Conservation (phyloP, 2,113 vertebrate genomes). For the Gnathonemus echidnorhynchus region DNA sequence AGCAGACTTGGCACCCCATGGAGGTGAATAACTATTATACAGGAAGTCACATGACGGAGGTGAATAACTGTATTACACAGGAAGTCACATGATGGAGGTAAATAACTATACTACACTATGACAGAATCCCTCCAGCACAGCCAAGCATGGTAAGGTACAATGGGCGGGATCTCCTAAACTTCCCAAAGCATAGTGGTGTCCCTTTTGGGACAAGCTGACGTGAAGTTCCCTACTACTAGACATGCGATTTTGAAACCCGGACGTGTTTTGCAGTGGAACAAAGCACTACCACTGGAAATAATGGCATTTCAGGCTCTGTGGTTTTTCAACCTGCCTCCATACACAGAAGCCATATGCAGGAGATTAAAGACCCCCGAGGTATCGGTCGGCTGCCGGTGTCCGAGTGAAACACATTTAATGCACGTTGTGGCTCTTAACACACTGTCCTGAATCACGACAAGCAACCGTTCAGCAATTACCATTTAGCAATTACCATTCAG, state of each 20-base stretch:
- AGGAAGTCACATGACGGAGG: not conserved
- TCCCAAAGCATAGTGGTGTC: not conserved
- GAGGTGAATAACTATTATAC: not conserved
- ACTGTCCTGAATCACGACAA: not conserved
- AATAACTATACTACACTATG: not conserved
- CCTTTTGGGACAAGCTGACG: not conserved
- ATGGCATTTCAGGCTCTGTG: not conserved
- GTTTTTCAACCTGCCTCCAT: not conserved
- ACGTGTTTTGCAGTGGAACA: not conserved
- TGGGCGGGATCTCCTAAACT: not conserved
- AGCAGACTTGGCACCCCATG: not conserved
- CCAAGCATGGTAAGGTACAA: not conserved
- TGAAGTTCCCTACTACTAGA: not conserved
- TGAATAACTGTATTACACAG: not conserved
- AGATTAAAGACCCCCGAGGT: not conserved
- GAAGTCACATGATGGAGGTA: not conserved
- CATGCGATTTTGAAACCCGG: not conserved
- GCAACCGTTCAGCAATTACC: not conserved
- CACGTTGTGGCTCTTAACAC: not conserved
- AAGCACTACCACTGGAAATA: not conserved
- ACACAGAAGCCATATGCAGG: not conserved
- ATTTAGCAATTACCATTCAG: not conserved
- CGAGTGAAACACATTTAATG: not conserved
- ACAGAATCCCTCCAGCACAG: not conserved
- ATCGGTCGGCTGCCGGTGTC: not conserved